Base-by-base conservation (phyloP, 1,140 invertebrate species). In the Druon quercuslanigerum region DNA sequence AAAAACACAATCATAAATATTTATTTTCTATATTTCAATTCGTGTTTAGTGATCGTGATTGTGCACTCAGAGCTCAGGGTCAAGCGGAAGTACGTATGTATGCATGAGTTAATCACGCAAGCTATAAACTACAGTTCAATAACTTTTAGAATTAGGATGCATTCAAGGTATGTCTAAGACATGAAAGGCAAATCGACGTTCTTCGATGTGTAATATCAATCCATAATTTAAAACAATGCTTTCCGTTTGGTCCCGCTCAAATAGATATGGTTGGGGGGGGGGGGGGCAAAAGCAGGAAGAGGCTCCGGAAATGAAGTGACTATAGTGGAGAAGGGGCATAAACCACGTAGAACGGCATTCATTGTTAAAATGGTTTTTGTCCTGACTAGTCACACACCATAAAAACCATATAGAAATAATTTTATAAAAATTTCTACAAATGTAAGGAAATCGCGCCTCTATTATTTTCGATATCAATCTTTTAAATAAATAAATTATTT, bases 351-450 rank as follows among this genome's bases (percentile, higher is more conserved):
- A 85, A 86, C 80, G 80, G 66, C 82, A 81, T 83, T 91, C 89
- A 91, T 90, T 91, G 89, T 91, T 85, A 84, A 87, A 86, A 87
- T 85, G 83, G 57, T 87, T 82, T 82, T 81, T 86, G 87, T 86
- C 81, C 85, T 79, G 84, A 77, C 75, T 84, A 84, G 89, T 89
- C 83, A 82, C 76, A 70, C 7, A 46, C 40, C 40, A 46, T 46
- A 46, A 46, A 46, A 46, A 46, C 40, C 40, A 46, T 46, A 9
- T 46, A 9, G 40, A 46, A 46, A 46, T 46, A 11, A 46, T 46
- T 2, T 2, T 46, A 46, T 46, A 46, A 9, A 46, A 46, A 46
- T 46, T 46, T 9, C 40, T 46, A 11, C 25, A 20, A 71, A 71
- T 71, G 33, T 20, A 14, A 12, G 13, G 12, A 66, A 2, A 20